Base-by-base conservation (phyloP, 2,113 vertebrate genomes). In the Dolichotis patagonum region DNA sequence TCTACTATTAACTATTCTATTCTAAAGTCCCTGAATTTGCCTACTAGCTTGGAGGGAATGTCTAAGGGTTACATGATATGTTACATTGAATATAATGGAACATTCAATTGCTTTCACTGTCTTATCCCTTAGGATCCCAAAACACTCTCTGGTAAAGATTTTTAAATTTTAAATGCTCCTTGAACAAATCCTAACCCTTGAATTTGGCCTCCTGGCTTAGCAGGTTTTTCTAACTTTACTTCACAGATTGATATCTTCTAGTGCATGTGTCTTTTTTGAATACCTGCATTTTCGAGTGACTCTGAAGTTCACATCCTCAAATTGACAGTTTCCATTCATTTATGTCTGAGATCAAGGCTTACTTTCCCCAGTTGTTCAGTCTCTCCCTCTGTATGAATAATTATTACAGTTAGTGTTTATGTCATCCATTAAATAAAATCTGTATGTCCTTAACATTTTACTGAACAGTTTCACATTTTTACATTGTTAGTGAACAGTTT, bases 351-450 rank as follows among this genome's bases (percentile, higher is more conserved):
- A 73, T 85, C 65, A 91, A 85, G 46, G 32, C 2, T 38, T 54
- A 43, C 12, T 81, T 93, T 78, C 13, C n/a, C 16, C 3, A 71
- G 9, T 52, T 84, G 7, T 82, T 43, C 28, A 69, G 81, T 17
- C 54, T 54, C 52, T 2, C 30, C 43, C 4, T 75, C 30, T 91
- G 81, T 63, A 69, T 78, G 71, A 88, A 38, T 87, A 84, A 78
- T 89, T 94, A 86, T n/a, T 85, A 11, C 22, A 78, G 67, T 71
- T 82, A 81, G 83, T 85, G 46, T 86, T 86, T 93, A 62, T 75
- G 80, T 73, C 32, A 93, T 77, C 88, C 60, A 94, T 86, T 92
- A 77, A 80, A 69, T 91, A 85, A 91, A 96, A 89, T 81, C 10
- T 32, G 17, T 32, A 46, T 67, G 32, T 46, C 10, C 10, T 89